Evolutionary conservation across 2,888 invertebrate species (phyloP), one percentile per base, ranked within the genome.

Genomic region (Homarus gammarus): DNA sequence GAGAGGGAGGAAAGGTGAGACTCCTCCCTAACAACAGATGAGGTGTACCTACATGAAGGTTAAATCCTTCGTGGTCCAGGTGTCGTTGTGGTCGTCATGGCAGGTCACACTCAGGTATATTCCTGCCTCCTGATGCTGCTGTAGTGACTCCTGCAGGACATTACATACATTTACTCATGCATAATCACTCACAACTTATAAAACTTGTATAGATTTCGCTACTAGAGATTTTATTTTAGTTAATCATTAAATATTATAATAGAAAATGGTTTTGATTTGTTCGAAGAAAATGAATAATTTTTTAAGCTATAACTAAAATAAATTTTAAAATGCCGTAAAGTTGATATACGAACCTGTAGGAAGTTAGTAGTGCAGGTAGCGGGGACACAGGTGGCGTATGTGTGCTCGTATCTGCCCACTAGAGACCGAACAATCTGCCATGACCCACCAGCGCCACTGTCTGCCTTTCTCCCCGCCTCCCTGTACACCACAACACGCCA

Each of bases 301-400:
- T n/a, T n/a, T n/a, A n/a, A n/a, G n/a, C n/a, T n/a, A n/a, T n/a
- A n/a, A n/a, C n/a, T n/a, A n/a, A n/a, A n/a, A n/a, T n/a, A n/a
- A n/a, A n/a, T n/a, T n/a, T n/a, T n/a, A n/a, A n/a, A n/a, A n/a
- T n/a, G n/a, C n/a, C n/a, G n/a, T n/a, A n/a, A n/a, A n/a, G n/a
- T n/a, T n/a, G n/a, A n/a, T n/a, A n/a, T n/a, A n/a, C 73, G 38
- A n/a, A 89, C 89, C 79, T 84, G 78, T 15, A 89, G 61, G 27
- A 84, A 27, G 49, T 72, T 33, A 0, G 77, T 22, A 33, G 84
- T 61, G 33, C 89, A 89, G 27, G 89, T 73, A 64, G 72, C 38
- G 0, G 89, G 89, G n/a, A 89, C 79, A 38, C 89, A 89, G 73
- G 89, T 89, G 72, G 79, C 84, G 61, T 89, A 89, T 8, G 89